Percentiles rank a stretch among this genome's conserved stretches.
These are phyloP conservation scores for Clarias gariepinus DNA, from an alignment of 2,113 vertebrate species.

Conservation along the genomic window DNA sequence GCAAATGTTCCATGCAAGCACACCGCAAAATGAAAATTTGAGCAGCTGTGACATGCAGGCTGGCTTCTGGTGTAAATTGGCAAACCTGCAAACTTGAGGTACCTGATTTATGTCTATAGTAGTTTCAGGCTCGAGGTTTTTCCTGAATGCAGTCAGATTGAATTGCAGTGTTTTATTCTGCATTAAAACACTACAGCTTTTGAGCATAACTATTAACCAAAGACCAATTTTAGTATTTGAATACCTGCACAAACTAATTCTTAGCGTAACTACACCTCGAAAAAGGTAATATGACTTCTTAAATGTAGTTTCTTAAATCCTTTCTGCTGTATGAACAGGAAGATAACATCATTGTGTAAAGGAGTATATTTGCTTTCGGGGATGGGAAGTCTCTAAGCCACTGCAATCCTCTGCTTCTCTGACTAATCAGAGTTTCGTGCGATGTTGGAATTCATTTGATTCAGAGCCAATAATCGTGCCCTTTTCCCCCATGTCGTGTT, in stretches of 20 bases:
- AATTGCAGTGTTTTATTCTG: not conserved
- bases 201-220: not conserved
- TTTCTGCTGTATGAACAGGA: not conserved
- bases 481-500: constrained; percentile 30
- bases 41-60: not conserved
- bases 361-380: not conserved
- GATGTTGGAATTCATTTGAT: constrained; percentile 16
- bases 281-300: not conserved
- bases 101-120: not conserved
- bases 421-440: constrained; percentile 34
- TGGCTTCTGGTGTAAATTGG: not conserved
- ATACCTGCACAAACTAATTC: not conserved
- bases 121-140: not conserved
- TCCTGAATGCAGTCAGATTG: not conserved
- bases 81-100: not conserved
- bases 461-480: constrained; percentile 27
- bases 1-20: not conserved
- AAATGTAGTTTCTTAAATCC: not conserved
- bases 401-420: constrained; percentile 12
- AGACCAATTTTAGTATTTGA: not conserved
- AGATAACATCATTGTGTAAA: constrained; percentile 11
- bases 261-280: not conserved
- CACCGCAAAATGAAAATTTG: not conserved
- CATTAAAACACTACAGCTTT: not conserved
- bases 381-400: constrained; percentile 8